phyloP scores from a whole-genome alignment of 1,140 invertebrate genomes.

The Musca vetustissima region DNA sequence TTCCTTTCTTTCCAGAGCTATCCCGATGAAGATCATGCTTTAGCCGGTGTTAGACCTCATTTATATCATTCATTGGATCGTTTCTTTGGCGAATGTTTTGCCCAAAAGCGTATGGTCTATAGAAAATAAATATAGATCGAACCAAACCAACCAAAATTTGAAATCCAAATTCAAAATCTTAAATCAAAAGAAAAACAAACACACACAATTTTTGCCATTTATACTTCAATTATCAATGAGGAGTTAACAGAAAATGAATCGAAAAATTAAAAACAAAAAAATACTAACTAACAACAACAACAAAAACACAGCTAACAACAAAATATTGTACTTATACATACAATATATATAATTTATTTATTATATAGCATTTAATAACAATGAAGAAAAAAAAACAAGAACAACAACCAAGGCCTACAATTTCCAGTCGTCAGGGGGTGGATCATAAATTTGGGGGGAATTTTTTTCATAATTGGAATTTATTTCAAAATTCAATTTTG shows the following conservation, averaged over 20 bases:
- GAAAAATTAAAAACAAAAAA: background rate
- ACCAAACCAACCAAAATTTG: no score
- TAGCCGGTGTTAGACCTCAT: conserved; percentile 77
- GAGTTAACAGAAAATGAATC: background rate
- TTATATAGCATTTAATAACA: conserved; percentile 15
- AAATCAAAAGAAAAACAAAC: conserved; percentile 14
- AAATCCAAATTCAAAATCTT: background rate
- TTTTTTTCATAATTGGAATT: no score
- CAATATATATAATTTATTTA: conserved; percentile 15
- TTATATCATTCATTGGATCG: conserved; percentile 87
- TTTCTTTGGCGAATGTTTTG: conserved; percentile 80
- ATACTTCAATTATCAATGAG: background rate
- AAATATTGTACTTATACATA: conserved; percentile 18
- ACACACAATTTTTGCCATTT: background rate
- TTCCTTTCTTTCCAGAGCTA: conserved; percentile 75
- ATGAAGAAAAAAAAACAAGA: background rate
- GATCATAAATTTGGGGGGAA: no score
- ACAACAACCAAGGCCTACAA: no score
- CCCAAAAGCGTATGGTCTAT: conserved; percentile 44
- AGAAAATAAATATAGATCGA: conserved; percentile 47
- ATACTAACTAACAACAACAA: background rate
- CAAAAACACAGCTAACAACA: background rate
- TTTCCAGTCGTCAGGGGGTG: no score
- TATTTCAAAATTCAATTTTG: no score
- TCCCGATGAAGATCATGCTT: conserved; percentile 87